phyloP scores from a whole-genome alignment of 2,113 vertebrate genomes.

The Montifringilla adamsi region DNA sequence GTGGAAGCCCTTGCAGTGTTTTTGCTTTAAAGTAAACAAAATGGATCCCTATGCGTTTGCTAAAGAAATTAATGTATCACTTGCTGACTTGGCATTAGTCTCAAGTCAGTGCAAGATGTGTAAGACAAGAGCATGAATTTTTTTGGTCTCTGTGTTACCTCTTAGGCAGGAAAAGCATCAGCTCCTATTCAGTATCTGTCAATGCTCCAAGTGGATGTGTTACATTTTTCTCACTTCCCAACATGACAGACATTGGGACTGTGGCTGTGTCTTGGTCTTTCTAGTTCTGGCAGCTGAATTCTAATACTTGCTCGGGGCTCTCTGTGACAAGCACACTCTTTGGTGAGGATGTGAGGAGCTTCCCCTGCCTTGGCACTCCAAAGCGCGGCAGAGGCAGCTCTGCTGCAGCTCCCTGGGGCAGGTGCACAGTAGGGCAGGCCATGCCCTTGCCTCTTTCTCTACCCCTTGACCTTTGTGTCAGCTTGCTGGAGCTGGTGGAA shows the following conservation, averaged over 20 bases:
- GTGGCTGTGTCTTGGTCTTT: constrained; percentile 48
- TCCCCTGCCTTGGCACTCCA: not conserved
- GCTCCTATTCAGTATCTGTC: constrained; percentile 38
- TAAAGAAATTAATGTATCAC: not conserved
- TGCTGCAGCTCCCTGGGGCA: not conserved
- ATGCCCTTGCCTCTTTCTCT: not conserved
- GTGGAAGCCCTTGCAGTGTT: not conserved
- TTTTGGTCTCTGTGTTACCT: constrained; percentile 6
- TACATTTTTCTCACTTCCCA: constrained; percentile 58
- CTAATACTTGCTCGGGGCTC: constrained; percentile 29
- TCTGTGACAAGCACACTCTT: not conserved
- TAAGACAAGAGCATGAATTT: not conserved
- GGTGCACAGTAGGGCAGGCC: not conserved
- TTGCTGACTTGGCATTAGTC: not conserved
- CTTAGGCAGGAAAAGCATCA: constrained; percentile 33
- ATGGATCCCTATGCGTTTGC: not conserved
- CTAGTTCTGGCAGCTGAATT: constrained; percentile 57
- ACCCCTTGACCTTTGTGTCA: not conserved
- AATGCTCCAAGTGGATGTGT: constrained; percentile 53
- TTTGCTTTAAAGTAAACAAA: not conserved
- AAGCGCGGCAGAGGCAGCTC: not conserved
- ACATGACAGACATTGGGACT: constrained; percentile 54
- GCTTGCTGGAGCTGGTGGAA: not conserved
- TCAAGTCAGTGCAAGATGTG: not conserved
- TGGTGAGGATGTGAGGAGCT: not conserved